phyloP scores from a whole-genome alignment of 2,888 invertebrate species.

The Gastracanthus pulcherrimus region DNA sequence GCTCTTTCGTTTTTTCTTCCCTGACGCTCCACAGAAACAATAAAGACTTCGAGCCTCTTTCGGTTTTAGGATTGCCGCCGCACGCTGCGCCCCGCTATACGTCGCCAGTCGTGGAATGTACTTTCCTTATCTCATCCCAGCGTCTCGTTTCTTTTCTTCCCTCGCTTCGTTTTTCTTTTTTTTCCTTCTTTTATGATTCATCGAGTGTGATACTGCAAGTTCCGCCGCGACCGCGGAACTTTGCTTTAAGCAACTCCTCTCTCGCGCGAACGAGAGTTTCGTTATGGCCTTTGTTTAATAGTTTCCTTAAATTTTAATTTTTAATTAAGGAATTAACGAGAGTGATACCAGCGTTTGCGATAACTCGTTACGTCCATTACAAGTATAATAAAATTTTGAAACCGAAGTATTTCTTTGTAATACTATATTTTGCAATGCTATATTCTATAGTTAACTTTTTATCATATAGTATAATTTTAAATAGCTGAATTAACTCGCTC shows the following conservation, averaged over 20 bases:
- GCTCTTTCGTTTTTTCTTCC: neutral
- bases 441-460: too few relatives aligned
- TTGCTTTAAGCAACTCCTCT: constrained; percentile 28
- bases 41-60: constrained; percentile 47
- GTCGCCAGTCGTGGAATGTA: constrained; percentile 14
- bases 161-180: neutral
- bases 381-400: constrained; percentile 4
- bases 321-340: constrained; percentile 44
- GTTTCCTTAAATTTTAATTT: constrained; percentile 49
- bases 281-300: constrained; percentile 43
- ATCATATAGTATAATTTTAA: too few relatives aligned
- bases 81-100: too few relatives aligned
- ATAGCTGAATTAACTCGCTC: neutral
- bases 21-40: constrained; percentile 15
- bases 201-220: constrained; percentile 31
- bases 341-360: neutral
- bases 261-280: constrained; percentile 32
- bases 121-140: constrained; percentile 28
- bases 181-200: constrained; percentile 46
- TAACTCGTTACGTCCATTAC: constrained; percentile 10
- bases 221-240: constrained; percentile 18
- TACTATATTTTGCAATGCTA: too few relatives aligned
- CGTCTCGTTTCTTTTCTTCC: neutral
- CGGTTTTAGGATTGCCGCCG: constrained; percentile 32
- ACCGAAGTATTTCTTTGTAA: neutral